Evolutionary conservation across 2,888 invertebrate species (phyloP).

Genomic region (Deilephila porcellus): DNA sequence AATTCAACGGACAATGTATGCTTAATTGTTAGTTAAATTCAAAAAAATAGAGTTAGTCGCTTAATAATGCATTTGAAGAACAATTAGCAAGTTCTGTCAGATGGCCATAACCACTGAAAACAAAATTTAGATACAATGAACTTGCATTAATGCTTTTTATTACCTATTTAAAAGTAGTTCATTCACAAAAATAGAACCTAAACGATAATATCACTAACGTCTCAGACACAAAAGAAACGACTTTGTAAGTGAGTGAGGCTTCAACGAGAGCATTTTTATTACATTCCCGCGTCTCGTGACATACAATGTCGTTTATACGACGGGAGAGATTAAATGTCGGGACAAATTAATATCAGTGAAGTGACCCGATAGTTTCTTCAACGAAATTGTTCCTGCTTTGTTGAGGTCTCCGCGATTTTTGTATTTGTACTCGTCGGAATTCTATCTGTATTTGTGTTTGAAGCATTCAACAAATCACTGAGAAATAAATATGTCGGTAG

Average conservation of each 20-base stretch:
- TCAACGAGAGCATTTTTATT: slow-evolving; percentile 26
- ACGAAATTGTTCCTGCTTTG: background rate
- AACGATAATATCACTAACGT: background rate
- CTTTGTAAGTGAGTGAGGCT: slow-evolving; percentile 18
- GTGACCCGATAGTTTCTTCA: background rate
- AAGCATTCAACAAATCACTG: too few species aligned
- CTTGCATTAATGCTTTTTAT: too few species aligned
- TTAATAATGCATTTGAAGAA: too few species aligned
- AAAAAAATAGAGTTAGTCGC: too few species aligned
- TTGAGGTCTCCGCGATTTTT: background rate
- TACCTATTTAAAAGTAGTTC: too few species aligned
- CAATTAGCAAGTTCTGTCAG: too few species aligned
- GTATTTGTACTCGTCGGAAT: background rate
- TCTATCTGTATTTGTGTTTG: too few species aligned
- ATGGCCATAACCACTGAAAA: too few species aligned
- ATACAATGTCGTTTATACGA: background rate
- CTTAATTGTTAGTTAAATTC: too few species aligned
- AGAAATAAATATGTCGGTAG: too few species aligned
- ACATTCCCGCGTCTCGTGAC: slow-evolving; percentile 17
- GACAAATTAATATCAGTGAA: background rate
- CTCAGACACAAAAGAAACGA: slow-evolving; percentile 6
- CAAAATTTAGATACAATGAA: too few species aligned
- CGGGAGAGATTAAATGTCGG: slow-evolving; percentile 1
- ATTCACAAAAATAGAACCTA: background rate
- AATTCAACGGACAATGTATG: too few species aligned